phyloP scores from a whole-genome alignment of 2,888 invertebrate genomes.

The Argyresthia goedartella region DNA sequence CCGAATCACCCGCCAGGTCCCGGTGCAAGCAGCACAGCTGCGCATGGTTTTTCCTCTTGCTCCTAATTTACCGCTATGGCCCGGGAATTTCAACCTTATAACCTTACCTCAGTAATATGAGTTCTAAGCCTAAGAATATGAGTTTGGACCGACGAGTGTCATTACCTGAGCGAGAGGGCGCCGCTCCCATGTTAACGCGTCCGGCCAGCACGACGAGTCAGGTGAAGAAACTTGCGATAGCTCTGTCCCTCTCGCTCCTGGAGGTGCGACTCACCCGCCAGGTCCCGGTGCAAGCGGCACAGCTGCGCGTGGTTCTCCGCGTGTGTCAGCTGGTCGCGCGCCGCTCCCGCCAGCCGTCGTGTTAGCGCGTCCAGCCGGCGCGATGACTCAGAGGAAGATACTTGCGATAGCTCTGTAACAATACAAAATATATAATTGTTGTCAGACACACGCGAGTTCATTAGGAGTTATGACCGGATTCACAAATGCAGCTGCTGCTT shows the following conservation, averaged over 20 bases:
- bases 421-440: not conserved
- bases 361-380: constrained; percentile 86
- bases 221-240: no score
- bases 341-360: constrained; percentile 82
- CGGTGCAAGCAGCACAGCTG: constrained; percentile 90
- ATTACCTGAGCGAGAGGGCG: no score
- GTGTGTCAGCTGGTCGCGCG: constrained; percentile 39
- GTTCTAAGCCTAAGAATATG: not conserved
- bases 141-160: no score
- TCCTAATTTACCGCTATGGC: no score
- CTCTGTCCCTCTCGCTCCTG: no score
- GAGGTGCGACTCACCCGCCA: constrained; percentile 56
- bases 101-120: constrained; percentile 69
- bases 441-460: no score
- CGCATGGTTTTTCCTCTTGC: constrained; percentile 75
- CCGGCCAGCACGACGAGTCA: no score
- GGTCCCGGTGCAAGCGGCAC: constrained; percentile 90
- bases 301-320: constrained; percentile 81
- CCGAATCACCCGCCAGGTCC: constrained; percentile 75
- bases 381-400: constrained; percentile 79
- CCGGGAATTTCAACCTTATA: no score
- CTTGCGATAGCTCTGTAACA: constrained; percentile 2
- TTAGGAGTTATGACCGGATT: no score
- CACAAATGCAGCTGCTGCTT: no score
- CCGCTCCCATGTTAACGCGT: no score